Conservation (phyloP, 1,140 invertebrate genomes). For the Phenacoccus solenopsis region DNA sequence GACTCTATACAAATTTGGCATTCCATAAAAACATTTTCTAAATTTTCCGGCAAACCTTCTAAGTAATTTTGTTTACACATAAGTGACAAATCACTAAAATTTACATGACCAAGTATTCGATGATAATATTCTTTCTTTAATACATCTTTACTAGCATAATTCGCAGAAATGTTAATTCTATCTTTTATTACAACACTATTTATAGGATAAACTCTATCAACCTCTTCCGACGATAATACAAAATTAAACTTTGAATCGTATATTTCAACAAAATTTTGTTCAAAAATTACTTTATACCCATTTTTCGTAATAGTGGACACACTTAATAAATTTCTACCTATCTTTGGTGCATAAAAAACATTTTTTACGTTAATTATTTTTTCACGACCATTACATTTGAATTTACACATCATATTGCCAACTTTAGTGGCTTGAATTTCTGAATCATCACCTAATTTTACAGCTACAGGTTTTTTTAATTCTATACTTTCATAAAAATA, state of each 20-base stretch:
- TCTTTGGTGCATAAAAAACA: neutral
- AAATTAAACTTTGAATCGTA: neutral
- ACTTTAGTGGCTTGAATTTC: neutral
- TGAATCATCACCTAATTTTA: neutral
- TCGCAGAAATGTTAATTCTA: neutral
- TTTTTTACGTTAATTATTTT: neutral
- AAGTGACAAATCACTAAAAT: neutral
- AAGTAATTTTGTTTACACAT: neutral
- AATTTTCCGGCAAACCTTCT: neutral
- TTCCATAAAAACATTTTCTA: slow-evolving; percentile 7
- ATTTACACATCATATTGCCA: slow-evolving; percentile 2
- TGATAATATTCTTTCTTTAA: slow-evolving; percentile 20
- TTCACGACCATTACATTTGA: neutral
- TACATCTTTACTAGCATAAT: neutral
- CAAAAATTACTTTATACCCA: neutral
- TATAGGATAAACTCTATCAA: neutral
- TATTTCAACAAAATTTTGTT: neutral
- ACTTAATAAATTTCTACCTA: neutral
- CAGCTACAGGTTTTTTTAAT: neutral
- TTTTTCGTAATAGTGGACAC: neutral
- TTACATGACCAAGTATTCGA: neutral
- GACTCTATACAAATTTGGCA: slow-evolving; percentile 21
- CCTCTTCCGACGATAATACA: too few species aligned
- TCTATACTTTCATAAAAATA: neutral
- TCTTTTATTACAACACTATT: neutral